Evolutionary conservation across 2,113 vertebrate species (phyloP).

Genomic region (Trichechus manatus): DNA sequence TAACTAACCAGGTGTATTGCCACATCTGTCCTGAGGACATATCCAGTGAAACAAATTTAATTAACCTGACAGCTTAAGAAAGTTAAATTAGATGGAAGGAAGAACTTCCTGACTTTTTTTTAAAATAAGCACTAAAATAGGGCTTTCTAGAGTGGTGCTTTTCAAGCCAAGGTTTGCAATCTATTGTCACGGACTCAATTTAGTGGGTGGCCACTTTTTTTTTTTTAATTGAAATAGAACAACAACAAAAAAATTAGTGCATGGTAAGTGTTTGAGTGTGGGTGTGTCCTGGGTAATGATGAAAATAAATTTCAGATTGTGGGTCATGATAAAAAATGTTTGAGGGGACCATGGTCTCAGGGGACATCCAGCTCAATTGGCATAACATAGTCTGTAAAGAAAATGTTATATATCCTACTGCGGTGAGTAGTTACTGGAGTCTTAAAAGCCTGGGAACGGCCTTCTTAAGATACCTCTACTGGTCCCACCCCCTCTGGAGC

Average conservation of each 20-base stretch:
- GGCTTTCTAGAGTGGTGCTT: neutral
- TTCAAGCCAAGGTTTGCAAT: neutral
- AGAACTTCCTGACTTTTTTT: slow-evolving; percentile 2
- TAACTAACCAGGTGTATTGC: neutral
- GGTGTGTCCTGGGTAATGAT: neutral
- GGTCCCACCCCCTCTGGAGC: no score
- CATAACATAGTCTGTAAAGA: no score
- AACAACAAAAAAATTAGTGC: neutral
- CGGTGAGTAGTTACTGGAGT: no score
- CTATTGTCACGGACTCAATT: neutral
- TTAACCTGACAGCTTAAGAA: neutral
- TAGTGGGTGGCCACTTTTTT: neutral
- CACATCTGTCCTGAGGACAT: neutral
- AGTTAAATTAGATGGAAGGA: neutral
- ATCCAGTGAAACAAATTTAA: neutral
- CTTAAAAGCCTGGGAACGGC: no score
- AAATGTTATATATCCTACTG: no score
- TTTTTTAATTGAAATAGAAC: neutral
- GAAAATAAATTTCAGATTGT: neutral
- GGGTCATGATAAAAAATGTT: neutral
- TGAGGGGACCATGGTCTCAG: no score
- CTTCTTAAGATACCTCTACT: no score
- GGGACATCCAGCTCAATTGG: no score
- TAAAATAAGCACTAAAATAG: neutral
- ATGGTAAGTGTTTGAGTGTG: neutral